Percentiles rank a stretch among this genome's conserved stretches.
Conservation (phyloP, 1,140 invertebrate genomes). For the Platorchestia sp. region DNA sequence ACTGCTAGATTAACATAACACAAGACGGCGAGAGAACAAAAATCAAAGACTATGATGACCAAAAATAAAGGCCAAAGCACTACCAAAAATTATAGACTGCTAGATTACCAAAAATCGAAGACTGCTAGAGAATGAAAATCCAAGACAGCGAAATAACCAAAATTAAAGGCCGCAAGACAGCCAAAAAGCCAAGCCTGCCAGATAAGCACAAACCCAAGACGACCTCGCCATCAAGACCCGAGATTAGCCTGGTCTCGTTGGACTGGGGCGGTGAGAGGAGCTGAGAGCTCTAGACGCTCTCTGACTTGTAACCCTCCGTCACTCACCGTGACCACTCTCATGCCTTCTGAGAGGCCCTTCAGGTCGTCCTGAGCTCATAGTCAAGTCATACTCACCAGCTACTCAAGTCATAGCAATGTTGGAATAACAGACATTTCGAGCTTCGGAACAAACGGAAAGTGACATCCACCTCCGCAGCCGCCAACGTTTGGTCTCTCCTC, state of each 20-base stretch:
- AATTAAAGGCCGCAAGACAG: no score
- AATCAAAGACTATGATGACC: no score
- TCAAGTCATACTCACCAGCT: slow-evolving; percentile 51
- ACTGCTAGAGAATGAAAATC: no score
- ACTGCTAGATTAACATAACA: no score
- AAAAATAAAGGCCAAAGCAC: no score
- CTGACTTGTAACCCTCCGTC: slow-evolving; percentile 38
- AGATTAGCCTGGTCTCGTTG: slow-evolving; percentile 7
- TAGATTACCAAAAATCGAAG: no score
- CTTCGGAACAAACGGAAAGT: slow-evolving; percentile 28
- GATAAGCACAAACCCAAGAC: background rate
- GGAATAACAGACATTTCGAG: slow-evolving; percentile 42
- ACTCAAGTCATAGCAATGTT: slow-evolving; percentile 42
- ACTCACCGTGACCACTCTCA: slow-evolving; percentile 35
- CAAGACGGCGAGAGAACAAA: no score
- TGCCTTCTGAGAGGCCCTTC: slow-evolving; percentile 5
- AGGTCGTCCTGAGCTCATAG: slow-evolving; percentile 9
- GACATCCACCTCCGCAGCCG: background rate
- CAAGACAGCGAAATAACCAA: no score
- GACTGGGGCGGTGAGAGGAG: slow-evolving; percentile 19
- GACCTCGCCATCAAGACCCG: no score
- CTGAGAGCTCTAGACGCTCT: slow-evolving; percentile 32
- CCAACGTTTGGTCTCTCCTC: background rate
- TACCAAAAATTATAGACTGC: no score
- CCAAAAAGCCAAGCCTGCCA: background rate